Percentiles rank a stretch among this genome's conserved stretches.
Conservation (phyloP, 2,888 invertebrate genomes). For the Ectropis crepuscularia region DNA sequence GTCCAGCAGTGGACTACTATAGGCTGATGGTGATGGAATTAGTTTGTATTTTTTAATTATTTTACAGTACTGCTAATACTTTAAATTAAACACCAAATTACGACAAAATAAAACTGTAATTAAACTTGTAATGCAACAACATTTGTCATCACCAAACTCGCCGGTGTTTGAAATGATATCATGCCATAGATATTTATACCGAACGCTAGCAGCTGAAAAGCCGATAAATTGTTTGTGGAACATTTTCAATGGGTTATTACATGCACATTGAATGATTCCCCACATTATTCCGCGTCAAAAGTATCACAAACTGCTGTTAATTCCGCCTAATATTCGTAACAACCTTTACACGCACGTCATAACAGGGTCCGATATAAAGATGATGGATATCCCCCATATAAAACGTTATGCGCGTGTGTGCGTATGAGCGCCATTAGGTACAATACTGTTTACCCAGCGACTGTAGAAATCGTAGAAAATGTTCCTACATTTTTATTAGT, state of each 20-base stretch:
- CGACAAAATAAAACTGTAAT: no score
- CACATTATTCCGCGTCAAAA: conserved; percentile 75
- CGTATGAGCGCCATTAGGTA: conserved; percentile 48
- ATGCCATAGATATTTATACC: not conserved
- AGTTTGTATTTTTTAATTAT: no score
- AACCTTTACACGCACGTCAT: conserved; percentile 76
- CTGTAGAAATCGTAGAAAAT: conserved; percentile 25
- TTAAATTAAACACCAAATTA: no score
- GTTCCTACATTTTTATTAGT: conserved; percentile 18
- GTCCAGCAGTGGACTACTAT: no score
- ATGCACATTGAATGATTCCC: conserved; percentile 60
- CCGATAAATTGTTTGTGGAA: conserved; percentile 25
- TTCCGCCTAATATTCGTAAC: conserved; percentile 77
- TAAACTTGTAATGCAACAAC: no score
- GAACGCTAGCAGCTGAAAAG: conserved; percentile 13
- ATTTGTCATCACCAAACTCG: no score
- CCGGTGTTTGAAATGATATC: no score
- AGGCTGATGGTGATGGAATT: no score
- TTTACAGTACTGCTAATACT: no score
- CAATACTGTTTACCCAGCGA: conserved; percentile 43
- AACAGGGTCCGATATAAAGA: conserved; percentile 74
- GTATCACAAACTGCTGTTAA: conserved; percentile 80
- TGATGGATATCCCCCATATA: conserved; percentile 78
- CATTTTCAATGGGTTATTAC: conserved; percentile 41
- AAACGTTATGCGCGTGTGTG: conserved; percentile 63